A percentile compares a stretch with the other conserved stretches of the same genome.
Evolutionary conservation across 2,113 vertebrate genomes (phyloP).

Genomic region (Platichthys stellatus): DNA sequence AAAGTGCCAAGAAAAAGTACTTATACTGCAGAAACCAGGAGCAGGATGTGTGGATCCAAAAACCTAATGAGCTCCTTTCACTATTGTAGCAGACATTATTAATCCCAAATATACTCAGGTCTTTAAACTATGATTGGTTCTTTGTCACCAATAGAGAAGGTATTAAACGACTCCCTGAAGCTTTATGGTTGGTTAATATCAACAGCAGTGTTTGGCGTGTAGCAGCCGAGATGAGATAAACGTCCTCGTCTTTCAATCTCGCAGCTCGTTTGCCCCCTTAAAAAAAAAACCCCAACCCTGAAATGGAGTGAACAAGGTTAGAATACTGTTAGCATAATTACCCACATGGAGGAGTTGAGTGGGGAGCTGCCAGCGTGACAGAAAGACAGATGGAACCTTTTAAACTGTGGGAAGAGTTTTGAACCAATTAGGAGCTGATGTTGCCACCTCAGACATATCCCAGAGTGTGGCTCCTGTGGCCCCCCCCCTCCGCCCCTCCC

Average conservation of each 20-base stretch:
- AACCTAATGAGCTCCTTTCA: slow-evolving; percentile 37
- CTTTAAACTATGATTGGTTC: slow-evolving; percentile 1
- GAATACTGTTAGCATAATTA: slow-evolving; percentile 17
- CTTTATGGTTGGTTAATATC: neutral
- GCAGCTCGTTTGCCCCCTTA: neutral
- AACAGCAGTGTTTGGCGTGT: neutral
- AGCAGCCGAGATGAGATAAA: neutral
- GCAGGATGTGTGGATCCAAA: slow-evolving; percentile 11
- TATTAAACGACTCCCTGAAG: neutral
- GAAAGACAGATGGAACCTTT: slow-evolving; percentile 59
- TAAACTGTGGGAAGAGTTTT: slow-evolving; percentile 46
- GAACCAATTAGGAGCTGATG: slow-evolving; percentile 72
- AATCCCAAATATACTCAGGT: neutral
- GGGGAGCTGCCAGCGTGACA: slow-evolving; percentile 25
- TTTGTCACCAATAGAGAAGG: neutral
- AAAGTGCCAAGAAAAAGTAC: slow-evolving; percentile 33
- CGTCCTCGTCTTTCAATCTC: neutral
- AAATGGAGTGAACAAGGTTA: slow-evolving; percentile 17
- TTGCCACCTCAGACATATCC: slow-evolving; percentile 48
- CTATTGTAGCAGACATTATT: slow-evolving; percentile 5
- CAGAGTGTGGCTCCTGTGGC: slow-evolving; percentile 2
- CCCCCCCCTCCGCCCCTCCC: neutral
- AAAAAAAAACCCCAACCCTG: neutral
- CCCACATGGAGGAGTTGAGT: slow-evolving; percentile 5
- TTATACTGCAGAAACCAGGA: slow-evolving; percentile 31